These are phyloP conservation scores for Geopemphigus sp. DNA, from an alignment of 1,140 invertebrate species.

Conservation along the genomic window DNA sequence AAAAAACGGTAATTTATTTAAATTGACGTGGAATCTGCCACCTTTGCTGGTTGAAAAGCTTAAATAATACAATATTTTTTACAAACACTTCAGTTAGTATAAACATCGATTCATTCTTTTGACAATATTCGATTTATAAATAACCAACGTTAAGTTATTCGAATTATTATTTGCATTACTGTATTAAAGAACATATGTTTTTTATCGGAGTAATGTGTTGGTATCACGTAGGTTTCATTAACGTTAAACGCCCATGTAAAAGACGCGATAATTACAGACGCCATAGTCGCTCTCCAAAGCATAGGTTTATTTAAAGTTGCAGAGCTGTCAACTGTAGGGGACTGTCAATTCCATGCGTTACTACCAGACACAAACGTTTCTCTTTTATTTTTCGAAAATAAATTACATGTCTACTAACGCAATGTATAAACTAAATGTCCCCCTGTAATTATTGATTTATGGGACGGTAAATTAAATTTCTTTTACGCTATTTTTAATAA, in stretches of 20 bases:
- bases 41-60: conserved; percentile 49
- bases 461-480: background rate
- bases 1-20: conserved; percentile 35
- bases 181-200: background rate
- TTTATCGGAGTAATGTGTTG: background rate
- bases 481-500: background rate
- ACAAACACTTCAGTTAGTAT: background rate
- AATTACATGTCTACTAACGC: conserved; percentile 3
- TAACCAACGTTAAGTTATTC: background rate
- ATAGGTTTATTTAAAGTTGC: conserved; percentile 30
- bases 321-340: conserved; percentile 36
- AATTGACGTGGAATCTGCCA: conserved; percentile 25
- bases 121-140: background rate
- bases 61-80: conserved; percentile 52
- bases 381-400: conserved; percentile 43
- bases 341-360: conserved; percentile 41
- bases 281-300: background rate
- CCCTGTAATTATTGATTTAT: conserved; percentile 19
- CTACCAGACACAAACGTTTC: background rate
- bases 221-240: background rate
- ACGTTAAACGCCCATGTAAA: background rate
- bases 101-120: background rate
- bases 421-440: background rate
- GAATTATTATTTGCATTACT: background rate
- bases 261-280: conserved; percentile 37